Conservation (phyloP, 2,888 invertebrate species). For the Epirrhoe alternata region DNA sequence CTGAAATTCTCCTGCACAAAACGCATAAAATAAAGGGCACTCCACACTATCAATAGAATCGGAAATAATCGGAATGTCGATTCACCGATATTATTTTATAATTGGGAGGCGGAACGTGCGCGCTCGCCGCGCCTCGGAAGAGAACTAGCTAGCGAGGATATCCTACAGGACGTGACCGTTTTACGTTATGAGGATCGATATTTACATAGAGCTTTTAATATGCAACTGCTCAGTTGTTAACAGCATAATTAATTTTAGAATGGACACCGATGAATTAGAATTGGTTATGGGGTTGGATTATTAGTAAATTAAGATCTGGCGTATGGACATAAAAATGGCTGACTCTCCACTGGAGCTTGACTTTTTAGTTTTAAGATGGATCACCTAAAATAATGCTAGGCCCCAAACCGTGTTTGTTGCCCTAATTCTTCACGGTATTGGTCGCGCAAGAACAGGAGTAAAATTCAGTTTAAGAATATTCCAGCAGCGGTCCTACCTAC, state of each 20-base stretch:
- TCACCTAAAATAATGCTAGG: too few species aligned
- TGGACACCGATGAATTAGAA: constrained; percentile 41
- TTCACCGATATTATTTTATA: constrained; percentile 61
- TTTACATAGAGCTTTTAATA: constrained; percentile 82
- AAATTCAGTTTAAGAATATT: too few species aligned
- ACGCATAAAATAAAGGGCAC: constrained; percentile 46
- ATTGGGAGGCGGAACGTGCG: constrained; percentile 69
- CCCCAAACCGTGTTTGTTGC: too few species aligned
- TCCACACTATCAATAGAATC: constrained; percentile 52
- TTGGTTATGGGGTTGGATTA: neutral
- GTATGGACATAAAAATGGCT: too few species aligned
- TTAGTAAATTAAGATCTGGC: too few species aligned
- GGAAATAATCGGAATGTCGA: constrained; percentile 49
- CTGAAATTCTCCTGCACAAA: constrained; percentile 20
- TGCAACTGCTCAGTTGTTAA: constrained; percentile 63
- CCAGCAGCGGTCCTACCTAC: too few species aligned
- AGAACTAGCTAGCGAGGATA: constrained; percentile 81
- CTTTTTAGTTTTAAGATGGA: too few species aligned
- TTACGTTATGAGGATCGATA: constrained; percentile 80
- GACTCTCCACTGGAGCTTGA: too few species aligned
- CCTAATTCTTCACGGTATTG: too few species aligned
- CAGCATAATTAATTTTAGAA: constrained; percentile 51
- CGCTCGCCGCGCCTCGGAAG: constrained; percentile 74
- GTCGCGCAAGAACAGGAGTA: too few species aligned
- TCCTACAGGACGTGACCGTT: constrained; percentile 79